Conservation (phyloP, 2,797 vertebrate genomes). For the Apogon hyalosoma region DNA sequence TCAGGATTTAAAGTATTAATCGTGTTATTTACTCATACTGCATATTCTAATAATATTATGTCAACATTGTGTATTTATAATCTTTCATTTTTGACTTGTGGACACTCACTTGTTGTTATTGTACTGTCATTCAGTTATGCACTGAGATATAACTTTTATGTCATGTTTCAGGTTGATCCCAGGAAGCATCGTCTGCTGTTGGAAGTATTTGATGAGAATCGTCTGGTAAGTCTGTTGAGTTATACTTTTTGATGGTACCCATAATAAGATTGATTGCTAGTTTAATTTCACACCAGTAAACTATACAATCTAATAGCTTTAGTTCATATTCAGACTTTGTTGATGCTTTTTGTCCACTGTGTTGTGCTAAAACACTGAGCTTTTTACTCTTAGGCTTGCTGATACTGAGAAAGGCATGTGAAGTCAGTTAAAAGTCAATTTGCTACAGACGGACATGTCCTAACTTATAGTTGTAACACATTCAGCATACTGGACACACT, state of each 20-base stretch:
- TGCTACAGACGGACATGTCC: neutral
- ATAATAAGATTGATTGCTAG: no score
- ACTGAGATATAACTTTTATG: neutral
- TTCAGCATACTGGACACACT: neutral
- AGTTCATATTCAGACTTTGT: neutral
- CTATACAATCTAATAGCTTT: neutral
- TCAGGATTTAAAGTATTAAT: no score
- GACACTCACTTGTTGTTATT: neutral
- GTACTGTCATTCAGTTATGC: neutral
- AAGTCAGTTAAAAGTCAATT: slow-evolving; percentile 18
- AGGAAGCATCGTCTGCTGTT: slow-evolving; percentile 92
- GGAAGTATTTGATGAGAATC: slow-evolving; percentile 98
- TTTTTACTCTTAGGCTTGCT: neutral
- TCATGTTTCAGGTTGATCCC: slow-evolving; percentile 89
- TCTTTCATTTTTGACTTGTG: neutral
- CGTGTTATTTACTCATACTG: no score
- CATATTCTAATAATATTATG: no score
- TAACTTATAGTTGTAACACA: slow-evolving; percentile 2
- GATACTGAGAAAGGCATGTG: neutral
- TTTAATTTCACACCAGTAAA: no score
- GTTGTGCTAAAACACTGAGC: neutral
- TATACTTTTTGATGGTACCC: neutral
- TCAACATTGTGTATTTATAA: no score
- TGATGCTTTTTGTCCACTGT: neutral
- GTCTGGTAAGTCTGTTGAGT: slow-evolving; percentile 89